Percentiles rank a stretch among this genome's conserved stretches.
phyloP scores from a whole-genome alignment of 2,888 invertebrate species.

The Cephus pygmeus region DNA sequence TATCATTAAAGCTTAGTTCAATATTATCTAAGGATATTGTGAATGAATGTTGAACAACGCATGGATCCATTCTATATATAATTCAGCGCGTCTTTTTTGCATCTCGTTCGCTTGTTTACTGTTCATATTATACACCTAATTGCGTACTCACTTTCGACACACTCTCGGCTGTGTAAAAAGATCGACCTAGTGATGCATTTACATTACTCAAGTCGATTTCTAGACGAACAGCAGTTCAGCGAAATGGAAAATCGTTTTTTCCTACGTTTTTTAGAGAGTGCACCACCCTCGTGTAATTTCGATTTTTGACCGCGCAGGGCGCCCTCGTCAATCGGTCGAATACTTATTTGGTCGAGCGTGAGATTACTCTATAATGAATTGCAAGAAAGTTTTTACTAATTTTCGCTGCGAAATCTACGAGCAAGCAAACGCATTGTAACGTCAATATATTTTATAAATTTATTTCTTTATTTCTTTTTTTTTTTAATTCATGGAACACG shows the following conservation, averaged over 20 bases:
- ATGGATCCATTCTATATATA: not conserved
- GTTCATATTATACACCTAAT: not conserved
- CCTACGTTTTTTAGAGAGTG: constrained; percentile 46
- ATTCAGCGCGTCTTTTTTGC: not conserved
- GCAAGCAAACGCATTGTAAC: constrained; percentile 39
- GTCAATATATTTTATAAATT: constrained; percentile 31
- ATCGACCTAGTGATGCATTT: not conserved
- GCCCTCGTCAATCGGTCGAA: constrained; percentile 53
- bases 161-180: not conserved
- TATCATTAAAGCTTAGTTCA: not conserved
- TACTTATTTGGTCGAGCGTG: constrained; percentile 58
- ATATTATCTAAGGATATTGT: not conserved
- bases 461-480: constrained; percentile 23
- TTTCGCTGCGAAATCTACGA: constrained; percentile 12
- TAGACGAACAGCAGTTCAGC: constrained; percentile 54
- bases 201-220: constrained; percentile 24
- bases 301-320: constrained; percentile 44
- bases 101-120: not conserved
- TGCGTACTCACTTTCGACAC: not conserved
- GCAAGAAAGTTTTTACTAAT: constrained; percentile 3
- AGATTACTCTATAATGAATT: constrained; percentile 58
- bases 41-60: not conserved
- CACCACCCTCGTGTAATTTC: constrained; percentile 43
- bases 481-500: constrained; percentile 50
- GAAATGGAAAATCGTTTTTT: constrained; percentile 49